Conservation (phyloP, 2,797 vertebrate species). For the Gymnodraco acuticeps region DNA sequence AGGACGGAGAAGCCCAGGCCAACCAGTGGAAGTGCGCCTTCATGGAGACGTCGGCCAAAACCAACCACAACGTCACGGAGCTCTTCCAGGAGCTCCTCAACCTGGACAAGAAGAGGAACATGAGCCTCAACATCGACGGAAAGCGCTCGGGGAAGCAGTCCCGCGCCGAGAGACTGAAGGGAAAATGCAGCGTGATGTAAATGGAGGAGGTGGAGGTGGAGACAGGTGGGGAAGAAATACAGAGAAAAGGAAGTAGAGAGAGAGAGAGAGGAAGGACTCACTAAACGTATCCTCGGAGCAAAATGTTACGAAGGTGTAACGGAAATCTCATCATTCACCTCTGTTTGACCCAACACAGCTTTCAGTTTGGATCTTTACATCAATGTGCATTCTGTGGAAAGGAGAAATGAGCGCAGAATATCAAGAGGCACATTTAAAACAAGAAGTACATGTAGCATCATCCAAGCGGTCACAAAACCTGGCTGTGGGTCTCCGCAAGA, state of each 20-base stretch:
- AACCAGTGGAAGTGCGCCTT: conserved; percentile 97
- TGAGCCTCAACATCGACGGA: conserved; percentile 95
- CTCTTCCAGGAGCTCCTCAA: conserved; percentile 98
- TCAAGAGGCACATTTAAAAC: neutral
- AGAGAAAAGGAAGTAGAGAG: conserved; percentile 18
- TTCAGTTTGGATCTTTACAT: conserved; percentile 43
- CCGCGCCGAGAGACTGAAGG: conserved; percentile 95
- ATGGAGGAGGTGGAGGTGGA: conserved; percentile 9
- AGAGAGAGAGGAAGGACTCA: conserved; percentile 39
- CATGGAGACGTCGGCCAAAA: conserved; percentile 99
- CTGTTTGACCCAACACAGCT: conserved; percentile 43
- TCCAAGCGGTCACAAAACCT: conserved; percentile 38
- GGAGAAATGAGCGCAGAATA: neutral
- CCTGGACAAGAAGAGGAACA: conserved; percentile 95
- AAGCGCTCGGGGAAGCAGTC: conserved; percentile 95
- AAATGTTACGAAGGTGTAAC: conserved; percentile 35
- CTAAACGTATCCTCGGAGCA: conserved; percentile 32
- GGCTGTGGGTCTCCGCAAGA: conserved; percentile 28
- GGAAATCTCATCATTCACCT: conserved; percentile 61
- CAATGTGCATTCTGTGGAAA: conserved; percentile 27
- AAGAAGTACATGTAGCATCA: conserved; percentile 16
- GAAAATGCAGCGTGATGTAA: conserved; percentile 96
- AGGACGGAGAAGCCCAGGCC: conserved; percentile 93
- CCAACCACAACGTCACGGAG: conserved; percentile 98
- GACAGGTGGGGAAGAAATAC: conserved; percentile 9